Conservation (phyloP, 92 coral and sea anemone genomes). For the Ricordea florida region DNA sequence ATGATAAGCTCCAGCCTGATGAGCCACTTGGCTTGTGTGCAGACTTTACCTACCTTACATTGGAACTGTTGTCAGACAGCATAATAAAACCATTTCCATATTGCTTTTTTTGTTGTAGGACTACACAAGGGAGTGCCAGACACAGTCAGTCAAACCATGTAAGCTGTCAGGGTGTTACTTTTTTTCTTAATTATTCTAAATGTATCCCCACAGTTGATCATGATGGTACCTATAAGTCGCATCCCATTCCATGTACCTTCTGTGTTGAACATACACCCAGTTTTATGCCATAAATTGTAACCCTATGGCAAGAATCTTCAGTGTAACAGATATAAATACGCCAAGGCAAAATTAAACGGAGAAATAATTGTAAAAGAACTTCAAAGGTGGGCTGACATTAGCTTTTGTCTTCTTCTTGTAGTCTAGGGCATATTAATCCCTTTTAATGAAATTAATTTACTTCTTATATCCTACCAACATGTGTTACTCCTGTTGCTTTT, state of each 20-base stretch:
- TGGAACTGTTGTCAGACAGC: constrained; percentile 4
- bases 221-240: background rate
- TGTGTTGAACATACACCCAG: background rate
- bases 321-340: background rate
- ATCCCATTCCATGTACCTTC: background rate
- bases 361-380: background rate
- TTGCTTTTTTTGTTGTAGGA: constrained; percentile 1
- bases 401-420: background rate
- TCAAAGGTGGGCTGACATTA: constrained; percentile 3
- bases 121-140: constrained; percentile 10
- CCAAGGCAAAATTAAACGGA: constrained; percentile 15
- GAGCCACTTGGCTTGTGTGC: too few relatives aligned
- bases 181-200: background rate
- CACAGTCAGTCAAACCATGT: background rate
- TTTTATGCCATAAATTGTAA: background rate
- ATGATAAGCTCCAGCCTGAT: too few relatives aligned
- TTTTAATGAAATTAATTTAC: background rate
- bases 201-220: constrained; percentile 10
- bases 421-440: background rate
- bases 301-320: constrained; percentile 1
- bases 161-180: background rate
- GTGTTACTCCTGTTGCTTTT: background rate
- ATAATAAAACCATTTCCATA: constrained; percentile 3
- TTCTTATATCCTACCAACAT: constrained; percentile 8
- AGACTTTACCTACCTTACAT: too few relatives aligned